Base-by-base conservation (phyloP, 2,797 vertebrate genomes). In the Neosilurus mollespiculum region DNA sequence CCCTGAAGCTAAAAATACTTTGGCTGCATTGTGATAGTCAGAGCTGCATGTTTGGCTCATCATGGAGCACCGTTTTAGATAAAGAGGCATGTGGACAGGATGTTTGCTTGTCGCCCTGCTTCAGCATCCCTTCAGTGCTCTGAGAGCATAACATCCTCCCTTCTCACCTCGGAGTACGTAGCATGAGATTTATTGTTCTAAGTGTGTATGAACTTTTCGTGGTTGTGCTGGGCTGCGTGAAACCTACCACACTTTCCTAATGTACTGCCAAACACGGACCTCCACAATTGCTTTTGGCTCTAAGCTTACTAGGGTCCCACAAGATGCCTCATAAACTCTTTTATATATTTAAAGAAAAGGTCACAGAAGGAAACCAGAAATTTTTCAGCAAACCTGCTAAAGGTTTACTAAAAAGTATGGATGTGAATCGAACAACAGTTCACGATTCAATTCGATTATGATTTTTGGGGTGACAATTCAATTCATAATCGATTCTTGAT, bases 1-100 rank as follows among this genome's bases (percentile, higher is more conserved):
- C 91, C 88, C 53, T 26, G 82, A 67, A 53, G 88, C 91, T 93
- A 92, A 92, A 93, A 93, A 93, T 93, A 92, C 81, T 84, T 85
- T 1, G 24, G 5, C 26, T 80, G 81, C 81, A 84, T 71, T 83
- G 73, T 73, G 76, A 76, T 82, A 18, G 75, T 34, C 61, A 12
- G 34, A 34, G 59, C 70, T 66, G 49, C 71, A 9, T 56, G 80
- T 26, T 30, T 71, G 56, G 80, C 80, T 70, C 15, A 20, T n/a
- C 9, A 49, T 30, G 22, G 54, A 75, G 24, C 69, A 22, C 64
- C 9, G 56, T 26, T 85, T 81, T 69, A 82, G 82, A 80, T 81
- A 83, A 78, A 53, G 51, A 69, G 79, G 77, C 71, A 30, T 80
- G 43, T 2, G 67, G 78, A 79, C 81, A 69, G 76, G 75, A 71